A percentile compares a stretch with the other conserved stretches of the same genome.
Conservation (phyloP, 2,888 invertebrate species). For the Meteorus cinctellus region DNA sequence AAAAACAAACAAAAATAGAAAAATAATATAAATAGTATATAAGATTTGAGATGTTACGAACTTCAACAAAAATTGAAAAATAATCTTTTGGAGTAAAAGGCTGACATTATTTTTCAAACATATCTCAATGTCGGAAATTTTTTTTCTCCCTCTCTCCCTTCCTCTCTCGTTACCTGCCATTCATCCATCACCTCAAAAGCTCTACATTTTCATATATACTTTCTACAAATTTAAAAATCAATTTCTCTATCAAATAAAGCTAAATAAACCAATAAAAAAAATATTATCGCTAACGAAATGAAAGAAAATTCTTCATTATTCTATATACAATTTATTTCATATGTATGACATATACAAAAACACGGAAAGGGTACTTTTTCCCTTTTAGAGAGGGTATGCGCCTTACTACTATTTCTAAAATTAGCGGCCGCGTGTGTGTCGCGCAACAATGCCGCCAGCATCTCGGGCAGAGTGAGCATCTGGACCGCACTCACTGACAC, state of each 20-base stretch:
- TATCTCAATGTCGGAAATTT: conserved; percentile 48
- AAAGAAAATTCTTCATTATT: neutral
- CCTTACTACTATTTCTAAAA: conserved; percentile 47
- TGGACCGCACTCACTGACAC: conserved; percentile 62
- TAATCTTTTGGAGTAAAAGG: conserved; percentile 49
- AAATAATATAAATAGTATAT: conserved; percentile 20
- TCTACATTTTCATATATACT: conserved; percentile 23
- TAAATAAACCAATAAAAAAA: neutral
- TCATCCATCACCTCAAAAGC: conserved; percentile 44
- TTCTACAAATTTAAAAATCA: neutral
- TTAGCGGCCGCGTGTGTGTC: conserved; percentile 54
- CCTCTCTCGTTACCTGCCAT: conserved; percentile 51
- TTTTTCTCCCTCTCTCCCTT: neutral
- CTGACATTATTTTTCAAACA: conserved; percentile 57
- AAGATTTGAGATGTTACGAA: conserved; percentile 14
- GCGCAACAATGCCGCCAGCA: conserved; percentile 56
- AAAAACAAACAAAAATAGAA: conserved; percentile 15
- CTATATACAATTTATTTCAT: conserved; percentile 8
- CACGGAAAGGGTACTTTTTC: conserved; percentile 50
- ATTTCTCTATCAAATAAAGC: neutral
- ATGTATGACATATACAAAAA: conserved; percentile 43
- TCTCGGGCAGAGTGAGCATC: conserved; percentile 56
- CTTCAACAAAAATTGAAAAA: conserved; percentile 51
- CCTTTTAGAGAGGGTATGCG: conserved; percentile 37
- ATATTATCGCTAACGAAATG: neutral